Conservation (phyloP, 2,888 invertebrate genomes). For the Eupsilia transversa region DNA sequence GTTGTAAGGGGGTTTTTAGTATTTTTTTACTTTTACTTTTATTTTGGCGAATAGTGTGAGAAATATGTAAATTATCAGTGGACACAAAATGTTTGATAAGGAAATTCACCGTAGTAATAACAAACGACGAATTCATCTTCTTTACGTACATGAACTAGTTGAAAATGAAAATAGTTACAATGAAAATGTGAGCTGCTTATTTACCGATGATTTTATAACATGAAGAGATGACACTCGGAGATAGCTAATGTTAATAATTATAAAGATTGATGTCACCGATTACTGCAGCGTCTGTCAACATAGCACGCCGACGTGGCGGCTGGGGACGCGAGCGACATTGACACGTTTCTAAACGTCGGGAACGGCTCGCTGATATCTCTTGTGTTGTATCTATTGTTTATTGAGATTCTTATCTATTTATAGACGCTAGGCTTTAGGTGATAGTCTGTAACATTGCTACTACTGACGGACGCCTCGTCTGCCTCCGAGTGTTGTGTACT, state of each 20-base stretch:
- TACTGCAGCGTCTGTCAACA: constrained; percentile 2
- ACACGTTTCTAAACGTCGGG: constrained; percentile 44
- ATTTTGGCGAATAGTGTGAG: not conserved
- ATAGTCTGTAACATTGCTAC: constrained; percentile 28
- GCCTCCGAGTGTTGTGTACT: not conserved
- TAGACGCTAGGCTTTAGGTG: constrained; percentile 4
- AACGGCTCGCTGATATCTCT: constrained; percentile 28
- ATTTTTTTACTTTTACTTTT: too few relatives aligned
- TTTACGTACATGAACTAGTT: constrained; percentile 17
- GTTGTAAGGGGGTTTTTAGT: too few relatives aligned
- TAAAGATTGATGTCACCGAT: constrained; percentile 38
- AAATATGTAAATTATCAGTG: not conserved
- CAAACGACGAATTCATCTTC: not conserved
- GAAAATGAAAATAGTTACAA: too few relatives aligned
- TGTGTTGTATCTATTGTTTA: constrained; percentile 32
- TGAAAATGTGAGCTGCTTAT: constrained; percentile 33
- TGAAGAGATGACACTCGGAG: constrained; percentile 34
- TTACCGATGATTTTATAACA: constrained; percentile 26
- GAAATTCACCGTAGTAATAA: not conserved
- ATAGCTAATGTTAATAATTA: constrained; percentile 31
- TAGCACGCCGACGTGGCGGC: not conserved
- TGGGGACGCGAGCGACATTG: constrained; percentile 43
- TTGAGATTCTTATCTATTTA: constrained; percentile 35
- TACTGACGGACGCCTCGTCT: constrained; percentile 1
- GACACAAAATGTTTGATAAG: not conserved